These are phyloP conservation scores for Cyprinodon tularosa DNA, from an alignment of 2,113 vertebrate species.

Conservation along the genomic window DNA sequence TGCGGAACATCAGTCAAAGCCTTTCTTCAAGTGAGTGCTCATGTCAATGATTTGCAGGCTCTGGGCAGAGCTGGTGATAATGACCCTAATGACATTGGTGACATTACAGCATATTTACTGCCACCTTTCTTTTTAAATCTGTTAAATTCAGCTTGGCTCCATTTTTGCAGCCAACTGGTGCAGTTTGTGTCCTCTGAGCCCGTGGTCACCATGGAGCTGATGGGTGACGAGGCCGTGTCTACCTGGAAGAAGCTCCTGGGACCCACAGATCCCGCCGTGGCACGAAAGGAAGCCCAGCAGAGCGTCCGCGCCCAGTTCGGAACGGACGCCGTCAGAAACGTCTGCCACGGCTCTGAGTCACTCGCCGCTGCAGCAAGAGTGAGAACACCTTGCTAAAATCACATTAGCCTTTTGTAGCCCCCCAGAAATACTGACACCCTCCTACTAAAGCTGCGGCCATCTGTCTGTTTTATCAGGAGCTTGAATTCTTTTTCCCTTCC, in stretches of 20 bases:
- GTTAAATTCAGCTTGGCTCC: background rate
- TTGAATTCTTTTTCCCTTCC: slow-evolving; percentile 95
- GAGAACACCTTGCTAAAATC: slow-evolving; percentile 56
- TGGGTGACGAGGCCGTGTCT: slow-evolving; percentile 89
- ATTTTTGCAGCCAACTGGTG: slow-evolving; percentile 84
- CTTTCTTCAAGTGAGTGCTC: slow-evolving; percentile 89
- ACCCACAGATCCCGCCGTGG: slow-evolving; percentile 80
- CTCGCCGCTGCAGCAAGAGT: slow-evolving; percentile 90
- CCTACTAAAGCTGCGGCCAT: background rate
- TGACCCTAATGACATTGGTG: slow-evolving; percentile 41
- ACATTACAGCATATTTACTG: slow-evolving; percentile 17
- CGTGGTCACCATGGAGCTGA: slow-evolving; percentile 91
- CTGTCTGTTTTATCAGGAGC: slow-evolving; percentile 81
- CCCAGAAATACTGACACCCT: background rate
- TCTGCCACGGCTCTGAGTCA: slow-evolving; percentile 89
- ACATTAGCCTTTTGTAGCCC: background rate
- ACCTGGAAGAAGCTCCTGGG: slow-evolving; percentile 88
- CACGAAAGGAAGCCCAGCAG: slow-evolving; percentile 80
- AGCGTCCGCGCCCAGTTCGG: slow-evolving; percentile 85
- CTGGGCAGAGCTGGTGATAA: slow-evolving; percentile 26
- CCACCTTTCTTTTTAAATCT: background rate
- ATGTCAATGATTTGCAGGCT: slow-evolving; percentile 70
- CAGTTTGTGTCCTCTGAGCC: slow-evolving; percentile 89
- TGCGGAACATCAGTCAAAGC: slow-evolving; percentile 88
- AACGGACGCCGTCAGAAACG: slow-evolving; percentile 84